Conservation (phyloP, 1,140 invertebrate genomes). For the Drosophila pallidifrons region DNA sequence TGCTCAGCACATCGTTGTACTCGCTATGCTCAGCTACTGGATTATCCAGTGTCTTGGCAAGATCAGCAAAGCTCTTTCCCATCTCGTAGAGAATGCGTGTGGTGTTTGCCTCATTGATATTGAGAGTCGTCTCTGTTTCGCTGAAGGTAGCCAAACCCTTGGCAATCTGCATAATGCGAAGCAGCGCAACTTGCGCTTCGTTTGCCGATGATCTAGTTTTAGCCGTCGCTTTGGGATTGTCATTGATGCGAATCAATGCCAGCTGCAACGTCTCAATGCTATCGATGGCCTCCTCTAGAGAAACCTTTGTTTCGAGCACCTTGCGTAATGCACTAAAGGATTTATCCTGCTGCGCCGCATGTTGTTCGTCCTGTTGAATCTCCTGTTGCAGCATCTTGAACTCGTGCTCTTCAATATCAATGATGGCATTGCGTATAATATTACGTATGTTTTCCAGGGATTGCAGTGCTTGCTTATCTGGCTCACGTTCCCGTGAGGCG, state of each 20-base stretch:
- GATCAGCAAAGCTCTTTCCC: conserved; percentile 65
- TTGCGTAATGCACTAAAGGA: conserved; percentile 70
- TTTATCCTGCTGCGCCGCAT: conserved; percentile 67
- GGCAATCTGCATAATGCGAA: conserved; percentile 63
- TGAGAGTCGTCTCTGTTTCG: conserved; percentile 59
- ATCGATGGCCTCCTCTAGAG: conserved; percentile 65
- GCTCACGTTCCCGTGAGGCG: conserved; percentile 38
- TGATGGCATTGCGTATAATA: conserved; percentile 73
- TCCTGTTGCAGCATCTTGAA: conserved; percentile 79
- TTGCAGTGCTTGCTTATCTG: conserved; percentile 62
- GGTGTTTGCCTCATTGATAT: conserved; percentile 63
- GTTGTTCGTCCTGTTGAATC: conserved; percentile 71
- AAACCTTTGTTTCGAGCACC: conserved; percentile 71
- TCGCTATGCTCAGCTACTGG: conserved; percentile 33
- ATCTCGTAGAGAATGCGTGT: conserved; percentile 60
- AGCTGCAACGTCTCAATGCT: conserved; percentile 65
- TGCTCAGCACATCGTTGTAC: conserved; percentile 48
- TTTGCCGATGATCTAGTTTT: conserved; percentile 45
- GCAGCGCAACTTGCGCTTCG: conserved; percentile 62
- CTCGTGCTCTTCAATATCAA: conserved; percentile 80
- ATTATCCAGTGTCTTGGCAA: conserved; percentile 60
- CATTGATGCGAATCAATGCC: conserved; percentile 55
- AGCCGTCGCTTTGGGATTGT: conserved; percentile 42
- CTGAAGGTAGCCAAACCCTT: conserved; percentile 62
- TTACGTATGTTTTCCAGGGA: conserved; percentile 65